Evolutionary conservation across 1,140 invertebrate genomes (phyloP).

Genomic region (Oryzaephilus surinamensis): DNA sequence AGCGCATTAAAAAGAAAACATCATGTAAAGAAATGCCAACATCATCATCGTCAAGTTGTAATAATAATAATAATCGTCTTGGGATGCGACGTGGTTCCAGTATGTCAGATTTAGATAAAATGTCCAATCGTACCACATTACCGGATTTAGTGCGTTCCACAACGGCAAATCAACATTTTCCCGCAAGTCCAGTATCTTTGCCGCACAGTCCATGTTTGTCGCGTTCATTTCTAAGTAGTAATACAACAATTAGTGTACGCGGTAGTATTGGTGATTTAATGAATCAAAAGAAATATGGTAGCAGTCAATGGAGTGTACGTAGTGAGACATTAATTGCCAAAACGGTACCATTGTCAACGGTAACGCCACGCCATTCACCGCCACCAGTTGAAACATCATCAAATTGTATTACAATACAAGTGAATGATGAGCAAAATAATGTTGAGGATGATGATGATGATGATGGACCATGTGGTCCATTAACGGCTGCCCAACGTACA

Average conservation of each 20-base stretch:
- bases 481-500: slow-evolving; percentile 55
- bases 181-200: slow-evolving; percentile 34
- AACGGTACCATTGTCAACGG: slow-evolving; percentile 59
- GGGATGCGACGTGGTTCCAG: slow-evolving; percentile 57
- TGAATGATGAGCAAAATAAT: slow-evolving; percentile 1
- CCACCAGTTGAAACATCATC: slow-evolving; percentile 10
- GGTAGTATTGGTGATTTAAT: slow-evolving; percentile 67
- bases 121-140: slow-evolving; percentile 32
- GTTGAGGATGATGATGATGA: slow-evolving; percentile 9
- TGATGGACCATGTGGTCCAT: slow-evolving; percentile 21
- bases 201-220: slow-evolving; percentile 44
- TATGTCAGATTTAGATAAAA: slow-evolving; percentile 58
- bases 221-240: slow-evolving; percentile 36
- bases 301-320: slow-evolving; percentile 53
- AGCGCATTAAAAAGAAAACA: slow-evolving; percentile 27
- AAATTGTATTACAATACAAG: background rate
- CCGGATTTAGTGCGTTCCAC: slow-evolving; percentile 42
- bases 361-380: slow-evolving; percentile 43
- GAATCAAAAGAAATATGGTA: slow-evolving; percentile 61
- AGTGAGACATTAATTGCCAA: slow-evolving; percentile 56
- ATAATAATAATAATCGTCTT: slow-evolving; percentile 32
- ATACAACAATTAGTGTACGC: slow-evolving; percentile 39
- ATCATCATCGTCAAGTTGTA: slow-evolving; percentile 9
- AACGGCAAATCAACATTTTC: slow-evolving; percentile 34
- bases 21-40: slow-evolving; percentile 19